A percentile compares a stretch with the other conserved stretches of the same genome.
These are phyloP conservation scores for Rutilus rutilus DNA, from an alignment of 2,113 vertebrate genomes.

Conservation along the genomic window DNA sequence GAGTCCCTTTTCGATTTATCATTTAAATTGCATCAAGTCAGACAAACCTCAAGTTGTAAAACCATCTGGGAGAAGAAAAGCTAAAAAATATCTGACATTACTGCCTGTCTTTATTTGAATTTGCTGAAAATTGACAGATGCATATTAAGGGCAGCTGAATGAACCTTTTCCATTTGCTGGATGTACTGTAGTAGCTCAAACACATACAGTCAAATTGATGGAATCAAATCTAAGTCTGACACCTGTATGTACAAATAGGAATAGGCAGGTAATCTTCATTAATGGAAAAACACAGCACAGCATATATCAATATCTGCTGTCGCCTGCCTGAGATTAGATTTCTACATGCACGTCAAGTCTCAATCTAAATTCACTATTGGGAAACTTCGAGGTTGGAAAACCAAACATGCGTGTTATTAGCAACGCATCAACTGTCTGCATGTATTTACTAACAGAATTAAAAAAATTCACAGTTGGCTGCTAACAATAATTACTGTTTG, in stretches of 20 bases:
- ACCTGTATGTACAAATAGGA: slow-evolving; percentile 79
- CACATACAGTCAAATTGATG: slow-evolving; percentile 75
- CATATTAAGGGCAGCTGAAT: slow-evolving; percentile 37
- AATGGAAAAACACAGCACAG: slow-evolving; percentile 75
- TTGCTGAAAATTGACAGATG: slow-evolving; percentile 44
- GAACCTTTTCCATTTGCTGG: slow-evolving; percentile 54
- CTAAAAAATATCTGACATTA: slow-evolving; percentile 40
- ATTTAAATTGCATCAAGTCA: slow-evolving; percentile 17
- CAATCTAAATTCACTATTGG: slow-evolving; percentile 69
- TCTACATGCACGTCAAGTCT: slow-evolving; percentile 78
- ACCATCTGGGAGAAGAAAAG: slow-evolving; percentile 18
- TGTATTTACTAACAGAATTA: slow-evolving; percentile 25
- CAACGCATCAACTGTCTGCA: neutral
- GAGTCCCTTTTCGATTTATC: slow-evolving; percentile 16
- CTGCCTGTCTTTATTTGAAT: slow-evolving; percentile 50
- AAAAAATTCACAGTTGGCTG: slow-evolving; percentile 3
- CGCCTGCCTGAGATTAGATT: slow-evolving; percentile 79
- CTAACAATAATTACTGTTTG: neutral
- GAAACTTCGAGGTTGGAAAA: slow-evolving; percentile 48
- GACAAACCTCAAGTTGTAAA: slow-evolving; percentile 3
- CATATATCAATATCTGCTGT: slow-evolving; percentile 71
- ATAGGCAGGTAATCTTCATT: slow-evolving; percentile 78
- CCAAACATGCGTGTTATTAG: slow-evolving; percentile 25
- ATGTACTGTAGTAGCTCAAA: slow-evolving; percentile 70
- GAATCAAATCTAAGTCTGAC: slow-evolving; percentile 76